These are phyloP conservation scores for Elysia chlorotica DNA, from an alignment of 1,140 invertebrate species.

Conservation along the genomic window DNA sequence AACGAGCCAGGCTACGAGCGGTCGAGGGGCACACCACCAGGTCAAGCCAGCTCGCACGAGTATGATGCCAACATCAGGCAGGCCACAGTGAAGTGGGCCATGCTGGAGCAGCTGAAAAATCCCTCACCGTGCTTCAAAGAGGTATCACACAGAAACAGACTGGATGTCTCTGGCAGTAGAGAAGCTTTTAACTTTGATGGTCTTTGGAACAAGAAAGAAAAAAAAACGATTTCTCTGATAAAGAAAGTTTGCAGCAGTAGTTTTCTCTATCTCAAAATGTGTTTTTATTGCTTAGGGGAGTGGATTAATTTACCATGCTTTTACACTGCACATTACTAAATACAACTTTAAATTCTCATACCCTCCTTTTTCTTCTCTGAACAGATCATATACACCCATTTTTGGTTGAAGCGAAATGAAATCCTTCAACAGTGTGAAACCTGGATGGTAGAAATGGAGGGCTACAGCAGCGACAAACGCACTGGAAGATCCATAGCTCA, in stretches of 20 bases:
- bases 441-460: constrained; percentile 87
- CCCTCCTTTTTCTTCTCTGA: too few species aligned
- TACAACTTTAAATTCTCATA: too few species aligned
- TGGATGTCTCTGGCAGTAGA: background rate
- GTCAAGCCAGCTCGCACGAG: constrained; percentile 82
- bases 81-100: constrained; percentile 93
- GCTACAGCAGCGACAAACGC: constrained; percentile 75
- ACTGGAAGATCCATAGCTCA: constrained; percentile 73
- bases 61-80: constrained; percentile 96
- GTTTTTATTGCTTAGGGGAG: too few species aligned
- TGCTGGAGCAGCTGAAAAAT: constrained; percentile 90
- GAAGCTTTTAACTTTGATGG: background rate
- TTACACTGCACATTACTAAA: too few species aligned
- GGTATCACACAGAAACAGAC: constrained; percentile 62
- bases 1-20: constrained; percentile 98
- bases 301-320: too few species aligned
- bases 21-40: constrained; percentile 84
- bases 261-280: too few species aligned
- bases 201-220: too few species aligned
- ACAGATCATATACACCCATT: constrained; percentile 89
- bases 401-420: constrained; percentile 92
- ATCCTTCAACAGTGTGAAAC: constrained; percentile 85
- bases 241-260: too few species aligned
- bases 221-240: too few species aligned
- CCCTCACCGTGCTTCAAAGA: constrained; percentile 93